Evolutionary conservation across 2,888 invertebrate genomes (phyloP), one percentile per base, ranked within the genome.

Genomic region (Eueremaeus valkanovi): DNA sequence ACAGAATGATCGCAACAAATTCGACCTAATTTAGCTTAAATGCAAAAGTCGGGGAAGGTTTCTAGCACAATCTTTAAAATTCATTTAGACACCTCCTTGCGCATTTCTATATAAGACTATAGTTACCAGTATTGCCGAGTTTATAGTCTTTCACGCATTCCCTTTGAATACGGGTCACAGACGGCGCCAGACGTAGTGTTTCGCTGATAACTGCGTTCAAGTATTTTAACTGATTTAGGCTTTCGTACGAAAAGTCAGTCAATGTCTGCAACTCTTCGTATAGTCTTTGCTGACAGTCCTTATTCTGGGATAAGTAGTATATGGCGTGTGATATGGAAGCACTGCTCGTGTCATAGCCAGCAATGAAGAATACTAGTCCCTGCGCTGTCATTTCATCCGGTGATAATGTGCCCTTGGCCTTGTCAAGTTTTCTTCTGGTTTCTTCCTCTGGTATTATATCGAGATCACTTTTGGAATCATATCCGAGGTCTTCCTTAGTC

Each of bases 241-340:
- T 31, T 61, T 61, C 61, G 11, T 61, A 61, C 1, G 31, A 27
- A 29, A 24, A 58, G 3, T 58, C 29, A 3, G 6, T 58, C 8
- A 58, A 5, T 5, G 3, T 24, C 18, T 58, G 3, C 11, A 58
- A 3, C 29, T 58, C 58, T 58, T 58, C 58, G 40, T 74, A 74
- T 66, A 74, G 33, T 51, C 40, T 68, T 40, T 74, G 66, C 33
- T 74, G 74, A 63, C 74, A 74, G 68, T 74, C 74, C 9, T 24
- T 58, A 16, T 58, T 21, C 24, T 58, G 24, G 24, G 29, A 6
- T 11, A 74, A 40, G n/a, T 68, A 82, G 79, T 85, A 85, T 75
- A 84, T 81, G 16, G 83, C 81, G 79, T 84, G 86, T 6, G 83
- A 83, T 42, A 87, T 80, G 5, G 85, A 83, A 1, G 85, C 85